Conservation (phyloP, 2,797 vertebrate species). For the Pseudochromis fuscus region DNA sequence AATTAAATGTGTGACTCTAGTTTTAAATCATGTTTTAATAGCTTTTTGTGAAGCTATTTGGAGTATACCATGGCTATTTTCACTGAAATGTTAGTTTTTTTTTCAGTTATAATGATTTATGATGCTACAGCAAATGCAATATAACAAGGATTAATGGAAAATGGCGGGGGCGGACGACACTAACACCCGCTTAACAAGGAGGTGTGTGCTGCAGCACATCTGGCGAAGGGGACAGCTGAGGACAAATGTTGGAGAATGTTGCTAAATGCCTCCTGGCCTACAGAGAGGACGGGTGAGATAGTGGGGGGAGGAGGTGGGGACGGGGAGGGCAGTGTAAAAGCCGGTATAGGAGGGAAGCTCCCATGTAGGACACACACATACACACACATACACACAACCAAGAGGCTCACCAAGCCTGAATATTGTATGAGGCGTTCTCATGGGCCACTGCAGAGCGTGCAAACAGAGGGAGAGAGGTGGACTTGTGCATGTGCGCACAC, state of each 20-base stretch:
- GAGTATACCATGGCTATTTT: neutral
- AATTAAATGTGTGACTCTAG: too few relatives aligned
- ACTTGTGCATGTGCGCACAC: constrained; percentile 10
- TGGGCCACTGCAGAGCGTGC: constrained; percentile 72
- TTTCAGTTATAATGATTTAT: constrained; percentile 2
- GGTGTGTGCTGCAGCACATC: constrained; percentile 39
- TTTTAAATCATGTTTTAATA: neutral
- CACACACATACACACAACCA: constrained; percentile 55
- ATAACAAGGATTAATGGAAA: constrained; percentile 27
- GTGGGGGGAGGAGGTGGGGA: neutral
- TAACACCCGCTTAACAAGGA: constrained; percentile 37
- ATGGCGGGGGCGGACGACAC: neutral
- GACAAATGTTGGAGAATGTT: constrained; percentile 55
- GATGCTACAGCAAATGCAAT: constrained; percentile 13
- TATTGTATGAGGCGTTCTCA: constrained; percentile 86
- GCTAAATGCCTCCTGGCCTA: constrained; percentile 44
- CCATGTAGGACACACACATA: constrained; percentile 54
- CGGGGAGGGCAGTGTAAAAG: constrained; percentile 17
- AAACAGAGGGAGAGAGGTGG: constrained; percentile 49
- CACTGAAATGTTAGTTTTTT: neutral
- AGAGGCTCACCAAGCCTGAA: constrained; percentile 79
- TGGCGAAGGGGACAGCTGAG: constrained; percentile 63
- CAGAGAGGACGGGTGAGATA: constrained; percentile 17
- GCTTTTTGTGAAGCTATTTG: neutral
- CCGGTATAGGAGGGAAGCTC: constrained; percentile 37